Conservation (phyloP, 2,113 vertebrate species). For the Ceyx melanurus region DNA sequence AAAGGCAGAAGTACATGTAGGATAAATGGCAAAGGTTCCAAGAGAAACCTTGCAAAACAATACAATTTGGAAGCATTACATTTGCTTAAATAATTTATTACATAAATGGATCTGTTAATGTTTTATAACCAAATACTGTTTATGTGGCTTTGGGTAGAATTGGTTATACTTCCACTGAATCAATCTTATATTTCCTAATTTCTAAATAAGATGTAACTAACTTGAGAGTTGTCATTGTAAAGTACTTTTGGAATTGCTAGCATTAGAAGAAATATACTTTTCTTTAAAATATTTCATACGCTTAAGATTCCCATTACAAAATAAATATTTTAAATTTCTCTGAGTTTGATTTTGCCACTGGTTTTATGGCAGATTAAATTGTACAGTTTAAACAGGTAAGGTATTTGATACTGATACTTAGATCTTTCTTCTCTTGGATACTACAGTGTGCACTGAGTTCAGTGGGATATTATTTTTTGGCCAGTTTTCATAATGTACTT, state of each 20-base stretch:
- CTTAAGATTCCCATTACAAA: slow-evolving; percentile 19
- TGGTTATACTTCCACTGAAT: slow-evolving; percentile 46
- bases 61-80: slow-evolving; percentile 83
- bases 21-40: slow-evolving; percentile 83
- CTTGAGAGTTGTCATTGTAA: slow-evolving; percentile 14
- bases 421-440: background rate
- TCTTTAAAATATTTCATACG: slow-evolving; percentile 22
- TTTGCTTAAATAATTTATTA: slow-evolving; percentile 89
- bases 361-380: background rate
- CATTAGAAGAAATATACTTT: slow-evolving; percentile 25
- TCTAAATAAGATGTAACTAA: slow-evolving; percentile 61
- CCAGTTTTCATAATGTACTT: background rate
- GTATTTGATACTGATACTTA: background rate
- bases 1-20: slow-evolving; percentile 81
- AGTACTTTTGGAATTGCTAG: slow-evolving; percentile 15
- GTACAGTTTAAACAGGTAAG: background rate
- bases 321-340: background rate
- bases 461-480: background rate
- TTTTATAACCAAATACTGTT: slow-evolving; percentile 87
- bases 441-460: background rate
- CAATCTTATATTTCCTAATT: slow-evolving; percentile 45
- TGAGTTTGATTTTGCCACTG: background rate
- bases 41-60: slow-evolving; percentile 81
- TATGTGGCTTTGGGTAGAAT: slow-evolving; percentile 59
- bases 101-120: slow-evolving; percentile 82